phyloP scores from a whole-genome alignment of 2,888 invertebrate genomes.

The Eilema sororculum region DNA sequence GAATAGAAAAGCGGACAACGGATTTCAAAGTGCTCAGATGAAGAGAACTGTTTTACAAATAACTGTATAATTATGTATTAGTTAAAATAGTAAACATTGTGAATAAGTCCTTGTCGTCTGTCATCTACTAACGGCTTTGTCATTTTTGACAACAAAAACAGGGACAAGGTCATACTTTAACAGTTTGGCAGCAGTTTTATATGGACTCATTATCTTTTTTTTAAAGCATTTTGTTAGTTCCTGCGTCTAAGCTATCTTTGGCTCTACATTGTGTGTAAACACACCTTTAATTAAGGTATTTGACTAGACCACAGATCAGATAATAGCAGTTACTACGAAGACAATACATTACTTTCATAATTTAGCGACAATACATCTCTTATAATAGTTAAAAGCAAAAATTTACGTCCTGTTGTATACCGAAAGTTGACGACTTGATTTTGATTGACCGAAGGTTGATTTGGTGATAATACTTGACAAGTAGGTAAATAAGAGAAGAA shows the following conservation, averaged over 20 bases:
- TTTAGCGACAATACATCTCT: no score
- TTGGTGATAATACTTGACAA: no score
- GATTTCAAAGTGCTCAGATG: neutral
- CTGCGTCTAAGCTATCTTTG: neutral
- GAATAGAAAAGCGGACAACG: no score
- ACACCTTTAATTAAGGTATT: neutral
- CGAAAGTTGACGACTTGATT: no score
- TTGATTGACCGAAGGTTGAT: no score
- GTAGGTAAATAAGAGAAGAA: no score
- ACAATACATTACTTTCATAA: no score
- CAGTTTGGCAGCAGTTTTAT: neutral
- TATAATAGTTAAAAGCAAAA: no score
- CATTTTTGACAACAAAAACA: neutral
- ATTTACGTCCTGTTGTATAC: no score
- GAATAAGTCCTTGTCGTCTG: neutral
- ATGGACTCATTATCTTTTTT: neutral
- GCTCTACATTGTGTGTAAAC: neutral
- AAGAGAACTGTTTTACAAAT: no score
- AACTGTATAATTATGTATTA: no score
- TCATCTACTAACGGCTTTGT: neutral
- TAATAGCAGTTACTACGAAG: no score
- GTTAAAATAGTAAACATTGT: neutral
- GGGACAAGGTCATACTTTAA: neutral
- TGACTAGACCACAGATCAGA: neutral
- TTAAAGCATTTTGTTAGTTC: neutral